phyloP scores from a whole-genome alignment of 2,888 invertebrate genomes.

The Thalpophila matura region DNA sequence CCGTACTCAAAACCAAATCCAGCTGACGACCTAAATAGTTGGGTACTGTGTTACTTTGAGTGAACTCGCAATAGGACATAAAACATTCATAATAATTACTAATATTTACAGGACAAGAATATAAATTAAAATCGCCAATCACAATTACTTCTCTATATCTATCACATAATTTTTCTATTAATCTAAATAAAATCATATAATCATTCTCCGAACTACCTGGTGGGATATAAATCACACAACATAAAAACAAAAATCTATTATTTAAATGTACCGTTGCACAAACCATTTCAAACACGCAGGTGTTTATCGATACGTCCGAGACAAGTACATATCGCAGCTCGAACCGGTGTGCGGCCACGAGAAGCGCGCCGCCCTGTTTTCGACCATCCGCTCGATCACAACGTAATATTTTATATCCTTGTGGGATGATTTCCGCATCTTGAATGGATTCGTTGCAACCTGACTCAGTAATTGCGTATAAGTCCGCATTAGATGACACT shows the following conservation, averaged over 20 bases:
- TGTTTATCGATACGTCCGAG: conserved; percentile 9
- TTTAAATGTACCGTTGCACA: conserved; percentile 15
- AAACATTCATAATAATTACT: neutral
- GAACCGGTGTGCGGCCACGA: neutral
- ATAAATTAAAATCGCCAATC: conserved; percentile 21
- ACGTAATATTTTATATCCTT: no score
- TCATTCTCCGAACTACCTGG: neutral
- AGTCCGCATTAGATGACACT: no score
- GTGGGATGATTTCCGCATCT: no score
- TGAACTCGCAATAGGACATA: neutral
- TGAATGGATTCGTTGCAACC: no score
- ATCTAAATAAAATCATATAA: conserved; percentile 24
- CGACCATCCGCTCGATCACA: no score
- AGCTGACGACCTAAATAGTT: neutral
- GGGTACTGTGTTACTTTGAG: no score
- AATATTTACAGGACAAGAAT: conserved; percentile 14
- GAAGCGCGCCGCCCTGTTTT: no score
- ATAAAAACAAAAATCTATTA: conserved; percentile 1
- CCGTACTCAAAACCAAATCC: conserved; percentile 1
- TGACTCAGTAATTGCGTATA: no score
- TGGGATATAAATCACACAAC: neutral
- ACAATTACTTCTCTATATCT: conserved; percentile 20
- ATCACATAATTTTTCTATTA: conserved; percentile 44
- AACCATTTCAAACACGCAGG: conserved; percentile 5
- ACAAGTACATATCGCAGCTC: conserved; percentile 1